Base-by-base conservation (phyloP, 2,888 invertebrate genomes). In the Steinernema carpocapsae region DNA sequence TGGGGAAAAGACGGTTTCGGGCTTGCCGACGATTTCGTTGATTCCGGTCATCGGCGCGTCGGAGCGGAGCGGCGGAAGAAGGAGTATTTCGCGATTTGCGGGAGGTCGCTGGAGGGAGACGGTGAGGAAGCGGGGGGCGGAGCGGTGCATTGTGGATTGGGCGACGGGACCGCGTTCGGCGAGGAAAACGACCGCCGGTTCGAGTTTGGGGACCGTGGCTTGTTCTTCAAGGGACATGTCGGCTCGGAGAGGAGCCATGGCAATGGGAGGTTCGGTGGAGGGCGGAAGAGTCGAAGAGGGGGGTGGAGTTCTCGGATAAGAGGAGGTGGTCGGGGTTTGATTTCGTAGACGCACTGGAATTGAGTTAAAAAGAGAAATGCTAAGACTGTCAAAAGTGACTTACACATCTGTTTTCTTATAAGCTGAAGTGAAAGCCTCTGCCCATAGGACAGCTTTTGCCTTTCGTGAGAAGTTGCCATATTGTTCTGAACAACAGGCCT, bases 351-450 rank as follows among this genome's bases (percentile, higher is more conserved):
- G 64, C 32, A 64, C 64, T 64, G 17, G 14, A 64, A 37, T 4
- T 7, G 43, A 48, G 48, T 48, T 48, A 6, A 29, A 32, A 56
- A 48, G 14, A 48, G 2, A 7, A 19, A 14, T 4, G 14, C 19
- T 24, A 2, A 22, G 56, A 56, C 3, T 26, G 3, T 48, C 14
- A 7, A 14, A 17, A 14, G 48, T 14, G 6, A 64, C 64, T 64
- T 32, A 64, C 64, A 17, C 64, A 64, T 64, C 64, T 64, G 64
- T n/a, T 64, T 64, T 17, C 26, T 64, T 29, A 64, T 64, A 1
- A 64, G 64, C 19, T 64, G 64, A 1, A 64, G 17, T 1, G 64
- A 64, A 1, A 64, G 32, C 14, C 32, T 29, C 32, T 64, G 64
- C 1, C 64, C 64, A 29, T 26, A 64, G 32, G 64, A 64, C 17